Conservation (phyloP, 1,140 invertebrate species). For the Drosophila gunungcola region DNA sequence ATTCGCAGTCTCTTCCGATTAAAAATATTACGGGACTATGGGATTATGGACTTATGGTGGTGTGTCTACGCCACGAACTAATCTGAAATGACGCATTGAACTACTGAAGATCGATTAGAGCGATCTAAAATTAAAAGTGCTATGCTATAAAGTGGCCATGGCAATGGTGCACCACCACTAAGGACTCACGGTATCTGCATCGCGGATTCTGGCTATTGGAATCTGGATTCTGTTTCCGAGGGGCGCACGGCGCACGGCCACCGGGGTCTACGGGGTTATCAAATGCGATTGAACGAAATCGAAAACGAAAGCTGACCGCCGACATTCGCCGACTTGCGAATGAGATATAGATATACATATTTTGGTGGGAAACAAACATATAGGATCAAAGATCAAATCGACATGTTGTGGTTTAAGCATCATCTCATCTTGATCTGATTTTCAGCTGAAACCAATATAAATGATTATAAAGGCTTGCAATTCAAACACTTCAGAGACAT, state of each 20-base stretch:
- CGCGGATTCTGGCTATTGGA: conserved; percentile 3
- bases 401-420: neutral
- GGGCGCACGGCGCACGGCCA: conserved; percentile 12
- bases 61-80: conserved; percentile 11
- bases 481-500: no score
- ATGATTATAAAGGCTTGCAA: no score
- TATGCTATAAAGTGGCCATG: conserved; percentile 17
- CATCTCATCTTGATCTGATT: neutral
- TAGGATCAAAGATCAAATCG: conserved; percentile 5
- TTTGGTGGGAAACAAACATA: conserved; percentile 9
- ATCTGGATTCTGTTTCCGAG: conserved; percentile 32
- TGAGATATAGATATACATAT: conserved; percentile 1
- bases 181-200: conserved; percentile 23
- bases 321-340: no score
- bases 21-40: no score
- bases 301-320: no score
- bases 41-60: no score
- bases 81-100: conserved; percentile 43
- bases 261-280: conserved; percentile 33
- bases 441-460: neutral
- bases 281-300: no score
- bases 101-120: conserved; percentile 14
- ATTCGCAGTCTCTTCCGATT: conserved; percentile 11
- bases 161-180: conserved; percentile 24
- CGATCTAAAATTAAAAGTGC: conserved; percentile 23